Evolutionary conservation across 1,140 invertebrate genomes (phyloP), one percentile per base, ranked within the genome.

Genomic region (Neodiprion virginianus): DNA sequence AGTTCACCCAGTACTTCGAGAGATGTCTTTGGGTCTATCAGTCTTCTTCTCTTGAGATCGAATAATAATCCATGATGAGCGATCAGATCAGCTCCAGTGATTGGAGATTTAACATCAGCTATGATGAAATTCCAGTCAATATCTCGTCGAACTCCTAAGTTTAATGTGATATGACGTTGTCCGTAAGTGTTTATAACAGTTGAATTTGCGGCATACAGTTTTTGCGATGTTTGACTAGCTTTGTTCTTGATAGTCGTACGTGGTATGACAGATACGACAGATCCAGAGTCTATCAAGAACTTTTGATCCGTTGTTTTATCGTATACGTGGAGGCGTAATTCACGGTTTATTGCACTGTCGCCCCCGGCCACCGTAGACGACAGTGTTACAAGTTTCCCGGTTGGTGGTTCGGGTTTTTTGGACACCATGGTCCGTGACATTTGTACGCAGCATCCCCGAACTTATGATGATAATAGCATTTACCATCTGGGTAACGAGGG

Each of bases 61-160:
- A 85, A 78, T 10, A 85, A 21, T n/a, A 88, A 50, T 8, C 79
- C 74, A 72, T 79, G 81, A 72, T 84, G 67, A 0, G 53, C 48
- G 21, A 89, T 70, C 53, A 88, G 85, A 72, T 88, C 86, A 5
- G 86, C 84, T 48, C 86, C 86, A 0, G 87, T 79, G 3, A 88
- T 87, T 1, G 87, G 79, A 48, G 81, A 78, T 0, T 73, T 75
- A 0, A 86, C 82, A 17, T 83, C 79, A 3, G 85, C 85, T 7
- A 88, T 75, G 17, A 86, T 79, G 65, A 88, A 88, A 3, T 76
- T 23, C 85, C 83, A 88, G 47, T 66, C 67, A 69, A 82, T 83
- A n/a, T 76, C 49, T 67, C 84, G 77, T n/a, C 80, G 75, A 7
- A 82, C 72, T 14, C 81, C 82, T 1, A 88, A 69, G 72, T 87